A percentile compares a stretch with the other conserved stretches of the same genome.
These are phyloP conservation scores for Luscinia luscinia DNA, from an alignment of 2,797 vertebrate species.

Conservation along the genomic window DNA sequence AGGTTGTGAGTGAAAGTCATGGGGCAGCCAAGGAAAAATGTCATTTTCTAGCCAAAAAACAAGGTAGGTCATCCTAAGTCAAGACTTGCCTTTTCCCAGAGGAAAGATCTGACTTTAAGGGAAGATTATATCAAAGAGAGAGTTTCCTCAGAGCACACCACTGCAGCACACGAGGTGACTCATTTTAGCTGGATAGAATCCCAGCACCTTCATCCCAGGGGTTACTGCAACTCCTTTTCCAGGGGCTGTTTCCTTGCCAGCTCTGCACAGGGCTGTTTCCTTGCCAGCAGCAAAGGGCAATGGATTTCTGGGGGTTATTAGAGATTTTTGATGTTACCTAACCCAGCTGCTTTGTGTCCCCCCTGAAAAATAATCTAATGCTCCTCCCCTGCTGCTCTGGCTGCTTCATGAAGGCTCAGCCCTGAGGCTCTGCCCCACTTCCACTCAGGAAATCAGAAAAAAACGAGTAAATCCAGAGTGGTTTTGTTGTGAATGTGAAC, in stretches of 20 bases:
- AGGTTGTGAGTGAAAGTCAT: conserved; percentile 15
- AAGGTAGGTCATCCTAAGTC: conserved; percentile 25
- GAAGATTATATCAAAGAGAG: conserved; percentile 4
- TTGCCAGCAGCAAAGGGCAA: not conserved
- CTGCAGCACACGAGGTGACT: not conserved
- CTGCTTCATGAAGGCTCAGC: not conserved
- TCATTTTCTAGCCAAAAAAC: conserved; percentile 30
- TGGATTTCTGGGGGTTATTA: not conserved
- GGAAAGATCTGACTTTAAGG: conserved; percentile 57
- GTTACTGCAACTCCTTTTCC: not conserved
- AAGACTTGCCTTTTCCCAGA: conserved; percentile 60
- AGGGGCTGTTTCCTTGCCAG: not conserved
- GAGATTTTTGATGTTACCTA: not conserved
- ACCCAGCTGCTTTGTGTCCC: not conserved
- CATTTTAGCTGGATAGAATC: not conserved
- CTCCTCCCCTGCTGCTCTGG: not conserved
- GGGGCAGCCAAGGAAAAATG: conserved; percentile 8
- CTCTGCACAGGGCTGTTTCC: not conserved
- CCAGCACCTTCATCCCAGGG: not conserved
- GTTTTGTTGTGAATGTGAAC: not conserved
- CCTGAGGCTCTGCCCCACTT: not conserved
- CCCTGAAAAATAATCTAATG: accelerated
- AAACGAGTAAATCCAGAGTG: not conserved
- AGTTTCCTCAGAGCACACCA: conserved; percentile 14
- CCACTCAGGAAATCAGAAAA: not conserved